Conservation (phyloP, 2,888 invertebrate genomes). For the Stenichneumon culpator region DNA sequence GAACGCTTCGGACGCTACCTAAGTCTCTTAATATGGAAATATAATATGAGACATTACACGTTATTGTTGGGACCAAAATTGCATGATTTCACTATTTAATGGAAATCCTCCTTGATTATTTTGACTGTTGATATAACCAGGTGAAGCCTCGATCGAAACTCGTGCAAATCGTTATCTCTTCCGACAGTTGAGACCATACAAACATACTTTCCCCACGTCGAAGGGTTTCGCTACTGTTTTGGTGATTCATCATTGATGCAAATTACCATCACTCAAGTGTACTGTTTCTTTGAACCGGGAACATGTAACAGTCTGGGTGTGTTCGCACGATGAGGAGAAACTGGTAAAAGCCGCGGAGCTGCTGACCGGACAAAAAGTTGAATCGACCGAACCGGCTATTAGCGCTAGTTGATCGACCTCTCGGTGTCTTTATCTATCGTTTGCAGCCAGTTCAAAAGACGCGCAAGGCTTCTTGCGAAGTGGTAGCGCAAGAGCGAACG, state of each 20-base stretch:
- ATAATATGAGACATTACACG: too few species aligned
- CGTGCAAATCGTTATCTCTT: too few species aligned
- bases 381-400: conserved; percentile 74
- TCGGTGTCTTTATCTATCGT: conserved; percentile 65
- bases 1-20: too few species aligned
- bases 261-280: neutral
- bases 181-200: too few species aligned
- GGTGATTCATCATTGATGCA: neutral
- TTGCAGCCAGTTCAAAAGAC: conserved; percentile 41
- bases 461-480: conserved; percentile 26
- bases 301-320: conserved; percentile 46
- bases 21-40: too few species aligned
- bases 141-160: too few species aligned
- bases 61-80: too few species aligned
- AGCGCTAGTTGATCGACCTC: conserved; percentile 73
- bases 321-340: conserved; percentile 68
- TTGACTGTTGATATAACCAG: too few species aligned
- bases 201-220: too few species aligned
- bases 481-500: neutral
- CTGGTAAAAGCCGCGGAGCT: conserved; percentile 55
- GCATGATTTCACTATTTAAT: too few species aligned
- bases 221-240: neutral
- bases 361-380: conserved; percentile 70
- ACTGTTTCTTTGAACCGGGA: conserved; percentile 47
- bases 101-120: too few species aligned